Conservation (phyloP, 2,888 invertebrate species). For the Agrenia bidenticulata region DNA sequence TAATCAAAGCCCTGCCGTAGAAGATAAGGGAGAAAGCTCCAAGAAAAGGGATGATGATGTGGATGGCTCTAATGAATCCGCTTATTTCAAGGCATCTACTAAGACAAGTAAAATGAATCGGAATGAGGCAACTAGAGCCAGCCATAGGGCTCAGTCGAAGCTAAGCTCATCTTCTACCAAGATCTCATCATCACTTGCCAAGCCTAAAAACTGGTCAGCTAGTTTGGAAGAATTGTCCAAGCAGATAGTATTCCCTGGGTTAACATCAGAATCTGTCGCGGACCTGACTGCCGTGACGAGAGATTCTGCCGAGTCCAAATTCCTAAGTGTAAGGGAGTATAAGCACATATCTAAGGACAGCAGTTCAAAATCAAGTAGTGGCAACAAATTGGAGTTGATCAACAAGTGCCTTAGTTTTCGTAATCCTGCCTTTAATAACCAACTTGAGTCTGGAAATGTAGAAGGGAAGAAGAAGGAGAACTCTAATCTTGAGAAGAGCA, state of each 20-base stretch:
- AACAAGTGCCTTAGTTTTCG: slow-evolving; percentile 48
- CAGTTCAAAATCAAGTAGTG: neutral
- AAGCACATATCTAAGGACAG: neutral
- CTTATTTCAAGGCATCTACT: neutral
- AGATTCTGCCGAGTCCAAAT: neutral
- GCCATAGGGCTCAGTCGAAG: slow-evolving; percentile 33
- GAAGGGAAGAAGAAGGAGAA: too few relatives aligned
- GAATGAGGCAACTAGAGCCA: slow-evolving; percentile 41
- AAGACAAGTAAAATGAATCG: slow-evolving; percentile 29
- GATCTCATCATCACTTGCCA: slow-evolving; percentile 29
- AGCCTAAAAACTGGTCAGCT: slow-evolving; percentile 51
- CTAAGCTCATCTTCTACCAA: slow-evolving; percentile 7
- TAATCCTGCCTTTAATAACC: slow-evolving; percentile 44
- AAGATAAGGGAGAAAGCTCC: neutral
- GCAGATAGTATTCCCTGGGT: slow-evolving; percentile 50
- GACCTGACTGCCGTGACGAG: slow-evolving; percentile 39
- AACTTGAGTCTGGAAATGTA: slow-evolving; percentile 16
- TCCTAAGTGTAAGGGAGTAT: neutral
- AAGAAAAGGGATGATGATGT: slow-evolving; percentile 14
- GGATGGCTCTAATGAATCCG: neutral
- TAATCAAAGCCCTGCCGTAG: slow-evolving; percentile 6
- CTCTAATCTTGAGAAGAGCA: too few relatives aligned
- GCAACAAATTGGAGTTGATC: slow-evolving; percentile 34
- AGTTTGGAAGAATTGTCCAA: slow-evolving; percentile 51
- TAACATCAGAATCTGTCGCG: slow-evolving; percentile 45